phyloP scores from a whole-genome alignment of 2,888 invertebrate species.

The Resseliella maxima region DNA sequence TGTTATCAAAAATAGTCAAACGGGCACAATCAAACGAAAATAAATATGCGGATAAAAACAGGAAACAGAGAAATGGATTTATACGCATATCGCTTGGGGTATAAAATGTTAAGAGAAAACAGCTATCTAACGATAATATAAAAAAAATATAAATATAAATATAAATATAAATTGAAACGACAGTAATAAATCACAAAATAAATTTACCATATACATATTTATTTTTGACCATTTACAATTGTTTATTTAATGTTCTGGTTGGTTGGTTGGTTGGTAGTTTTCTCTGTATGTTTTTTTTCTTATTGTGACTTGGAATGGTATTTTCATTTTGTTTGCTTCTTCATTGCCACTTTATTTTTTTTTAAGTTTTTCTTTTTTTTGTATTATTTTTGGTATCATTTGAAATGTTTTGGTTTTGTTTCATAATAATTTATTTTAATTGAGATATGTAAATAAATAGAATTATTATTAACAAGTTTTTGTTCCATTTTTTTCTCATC shows the following conservation, averaged over 20 bases:
- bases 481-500: no score
- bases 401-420: not conserved
- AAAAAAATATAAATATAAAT: not conserved
- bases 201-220: slow-evolving; percentile 33
- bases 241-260: slow-evolving; percentile 46
- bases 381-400: not conserved
- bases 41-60: no score
- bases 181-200: slow-evolving; percentile 25
- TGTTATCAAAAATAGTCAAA: no score
- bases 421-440: not conserved
- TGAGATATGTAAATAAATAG: slow-evolving; percentile 53
- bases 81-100: no score
- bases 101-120: no score
- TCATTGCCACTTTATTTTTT: not conserved
- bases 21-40: no score
- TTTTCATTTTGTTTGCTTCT: not conserved
- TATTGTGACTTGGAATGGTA: not conserved
- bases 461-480: slow-evolving; percentile 30
- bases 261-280: not conserved
- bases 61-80: no score
- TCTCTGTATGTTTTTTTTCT: not conserved
- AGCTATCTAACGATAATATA: no score
- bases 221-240: slow-evolving; percentile 50
- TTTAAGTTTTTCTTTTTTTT: not conserved
- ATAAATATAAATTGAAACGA: not conserved